These are phyloP conservation scores for Diadophis punctatus DNA, from an alignment of 2,113 vertebrate species.

Conservation along the genomic window DNA sequence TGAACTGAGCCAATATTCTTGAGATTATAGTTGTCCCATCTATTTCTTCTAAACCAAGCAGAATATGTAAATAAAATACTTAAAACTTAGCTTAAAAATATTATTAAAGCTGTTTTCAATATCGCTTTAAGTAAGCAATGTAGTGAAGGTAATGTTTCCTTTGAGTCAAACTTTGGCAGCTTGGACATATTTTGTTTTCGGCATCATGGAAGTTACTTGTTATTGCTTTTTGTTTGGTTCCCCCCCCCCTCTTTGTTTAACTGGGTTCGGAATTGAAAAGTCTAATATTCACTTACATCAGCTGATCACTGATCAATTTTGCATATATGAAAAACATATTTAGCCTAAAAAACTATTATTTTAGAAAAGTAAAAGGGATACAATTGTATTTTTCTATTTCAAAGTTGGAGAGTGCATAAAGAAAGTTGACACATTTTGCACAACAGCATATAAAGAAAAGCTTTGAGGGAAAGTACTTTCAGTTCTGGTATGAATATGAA, in stretches of 20 bases:
- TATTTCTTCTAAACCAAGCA: slow-evolving; percentile 12
- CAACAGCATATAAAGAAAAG: neutral
- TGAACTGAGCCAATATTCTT: slow-evolving; percentile 9
- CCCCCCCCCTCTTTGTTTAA: neutral
- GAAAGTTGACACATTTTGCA: neutral
- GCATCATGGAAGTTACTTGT: neutral
- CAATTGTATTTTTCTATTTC: neutral
- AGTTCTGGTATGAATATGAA: neutral
- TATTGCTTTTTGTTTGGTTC: neutral
- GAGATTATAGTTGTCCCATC: neutral
- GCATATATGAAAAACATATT: neutral
- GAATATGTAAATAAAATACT: slow-evolving; percentile 17
- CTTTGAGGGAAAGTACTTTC: neutral
- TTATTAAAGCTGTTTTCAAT: neutral
- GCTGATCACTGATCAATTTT: neutral
- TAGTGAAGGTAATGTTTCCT: neutral
- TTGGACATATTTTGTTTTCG: neutral
- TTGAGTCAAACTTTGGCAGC: neutral
- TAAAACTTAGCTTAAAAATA: slow-evolving; percentile 5
- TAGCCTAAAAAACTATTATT: neutral
- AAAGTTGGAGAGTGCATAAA: neutral
- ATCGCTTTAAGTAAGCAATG: neutral
- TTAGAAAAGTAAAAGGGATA: neutral
- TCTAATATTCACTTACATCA: neutral
- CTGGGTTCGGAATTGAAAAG: neutral